Percentiles rank a stretch among this genome's conserved stretches.
Evolutionary conservation across 2,797 vertebrate genomes (phyloP).

Genomic region (Phataginus tricuspis): DNA sequence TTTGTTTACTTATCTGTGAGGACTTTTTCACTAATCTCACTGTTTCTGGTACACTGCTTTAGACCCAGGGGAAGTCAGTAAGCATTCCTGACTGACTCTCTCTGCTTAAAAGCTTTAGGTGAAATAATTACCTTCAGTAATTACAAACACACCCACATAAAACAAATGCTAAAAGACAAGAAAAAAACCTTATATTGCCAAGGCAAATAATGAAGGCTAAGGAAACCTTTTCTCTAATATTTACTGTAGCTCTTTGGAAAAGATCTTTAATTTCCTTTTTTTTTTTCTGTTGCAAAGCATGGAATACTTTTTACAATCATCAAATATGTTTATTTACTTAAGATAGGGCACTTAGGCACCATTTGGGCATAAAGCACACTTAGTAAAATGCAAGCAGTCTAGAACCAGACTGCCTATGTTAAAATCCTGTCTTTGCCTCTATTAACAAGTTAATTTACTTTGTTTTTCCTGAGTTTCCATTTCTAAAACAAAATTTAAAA

Average conservation of each 20-base stretch:
- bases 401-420: neutral
- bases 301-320: neutral
- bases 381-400: rapidly evolving
- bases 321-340: neutral
- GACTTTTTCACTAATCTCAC: constrained; percentile 55
- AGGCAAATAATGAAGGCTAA: neutral
- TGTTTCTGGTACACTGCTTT: constrained; percentile 58
- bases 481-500: neutral
- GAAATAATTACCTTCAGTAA: constrained; percentile 75
- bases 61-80: constrained; percentile 57
- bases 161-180: constrained; percentile 42
- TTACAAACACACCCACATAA: constrained; percentile 64
- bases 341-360: neutral
- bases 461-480: neutral
- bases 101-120: constrained; percentile 65
- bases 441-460: neutral
- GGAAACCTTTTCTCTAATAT: neutral
- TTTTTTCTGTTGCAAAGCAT: neutral
- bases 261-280: neutral
- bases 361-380: neutral
- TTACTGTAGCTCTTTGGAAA: neutral
- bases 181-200: neutral
- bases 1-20: constrained; percentile 56
- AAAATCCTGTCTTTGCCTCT: neutral
- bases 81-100: constrained; percentile 38